These are phyloP conservation scores for Accipiter cooperii DNA, from an alignment of 2,113 vertebrate genomes.

Conservation along the genomic window DNA sequence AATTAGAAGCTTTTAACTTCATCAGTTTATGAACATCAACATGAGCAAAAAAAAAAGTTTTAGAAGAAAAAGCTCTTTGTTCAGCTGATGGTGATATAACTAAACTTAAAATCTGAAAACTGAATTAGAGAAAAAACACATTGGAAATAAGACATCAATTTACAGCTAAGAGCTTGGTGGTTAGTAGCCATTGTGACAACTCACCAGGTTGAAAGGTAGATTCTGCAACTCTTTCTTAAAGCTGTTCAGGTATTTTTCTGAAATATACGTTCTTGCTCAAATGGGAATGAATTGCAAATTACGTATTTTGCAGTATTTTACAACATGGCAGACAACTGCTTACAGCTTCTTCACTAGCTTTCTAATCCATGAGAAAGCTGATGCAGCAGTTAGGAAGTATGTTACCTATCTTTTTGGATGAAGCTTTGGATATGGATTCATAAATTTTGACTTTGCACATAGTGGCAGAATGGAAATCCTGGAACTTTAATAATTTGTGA, in stretches of 20 bases:
- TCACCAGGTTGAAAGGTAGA: not conserved
- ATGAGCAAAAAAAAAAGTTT: not conserved
- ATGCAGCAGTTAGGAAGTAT: not conserved
- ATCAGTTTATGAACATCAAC: not conserved
- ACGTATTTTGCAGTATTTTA: not conserved
- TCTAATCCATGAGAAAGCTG: not conserved
- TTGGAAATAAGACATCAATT: not conserved
- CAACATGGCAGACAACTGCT: not conserved
- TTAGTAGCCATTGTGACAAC: not conserved
- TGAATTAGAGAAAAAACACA: not conserved
- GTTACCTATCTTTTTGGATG: not conserved
- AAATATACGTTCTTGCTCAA: not conserved
- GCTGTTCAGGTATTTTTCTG: not conserved
- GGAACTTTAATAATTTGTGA: not conserved
- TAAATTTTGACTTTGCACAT: not conserved
- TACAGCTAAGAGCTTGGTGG: not conserved
- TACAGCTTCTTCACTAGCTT: not conserved
- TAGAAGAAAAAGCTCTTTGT: not conserved
- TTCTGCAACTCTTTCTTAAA: not conserved
- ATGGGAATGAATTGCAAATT: not conserved
- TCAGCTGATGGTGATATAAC: not conserved
- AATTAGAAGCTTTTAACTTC: not conserved
- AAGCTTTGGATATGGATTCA: not conserved
- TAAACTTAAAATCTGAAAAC: not conserved
- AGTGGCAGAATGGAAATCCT: not conserved